Percentiles rank a stretch among this genome's conserved stretches.
phyloP scores from a whole-genome alignment of 2,888 invertebrate genomes.

The Ditula angustiorana region DNA sequence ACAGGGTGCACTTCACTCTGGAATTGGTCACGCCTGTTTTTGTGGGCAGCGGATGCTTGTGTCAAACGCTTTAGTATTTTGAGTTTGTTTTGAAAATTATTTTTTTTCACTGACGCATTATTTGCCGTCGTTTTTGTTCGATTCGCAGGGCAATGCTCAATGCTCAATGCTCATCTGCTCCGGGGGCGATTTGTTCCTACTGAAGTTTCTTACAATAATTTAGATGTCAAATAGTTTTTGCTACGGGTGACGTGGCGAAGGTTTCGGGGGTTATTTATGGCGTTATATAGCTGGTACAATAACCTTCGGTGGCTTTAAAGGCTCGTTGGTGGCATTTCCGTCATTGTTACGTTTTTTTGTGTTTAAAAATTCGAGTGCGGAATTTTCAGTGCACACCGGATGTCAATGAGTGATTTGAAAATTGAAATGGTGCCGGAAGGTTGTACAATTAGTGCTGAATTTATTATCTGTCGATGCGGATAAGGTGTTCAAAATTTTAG shows the following conservation, averaged over 20 bases:
- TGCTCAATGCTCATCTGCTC: constrained; percentile 68
- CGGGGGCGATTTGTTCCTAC: constrained; percentile 75
- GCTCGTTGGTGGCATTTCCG: constrained; percentile 81
- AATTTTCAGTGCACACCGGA: constrained; percentile 27
- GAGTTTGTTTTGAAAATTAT: constrained; percentile 86
- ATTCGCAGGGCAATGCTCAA: constrained; percentile 53
- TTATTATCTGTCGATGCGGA: neutral
- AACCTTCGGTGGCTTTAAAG: constrained; percentile 77
- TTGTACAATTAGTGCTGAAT: neutral
- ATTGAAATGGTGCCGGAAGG: neutral
- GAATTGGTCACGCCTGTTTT: constrained; percentile 75
- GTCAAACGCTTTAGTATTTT: constrained; percentile 86
- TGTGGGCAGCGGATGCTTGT: constrained; percentile 83
- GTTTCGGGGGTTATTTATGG: constrained; percentile 82
- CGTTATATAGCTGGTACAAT: constrained; percentile 73
- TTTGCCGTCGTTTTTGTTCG: constrained; percentile 80
- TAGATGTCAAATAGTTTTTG: constrained; percentile 85
- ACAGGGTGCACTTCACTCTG: constrained; percentile 71
- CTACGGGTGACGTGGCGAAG: constrained; percentile 72
- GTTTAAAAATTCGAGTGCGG: constrained; percentile 20
- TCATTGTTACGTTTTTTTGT: constrained; percentile 63
- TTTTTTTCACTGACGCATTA: constrained; percentile 81
- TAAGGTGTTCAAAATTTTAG: neutral
- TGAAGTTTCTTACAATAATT: constrained; percentile 81
- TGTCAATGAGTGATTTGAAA: constrained; percentile 16